Percentiles rank a stretch among this genome's conserved stretches.
phyloP scores from a whole-genome alignment of 2,888 invertebrate species.

The Lingula anatina region DNA sequence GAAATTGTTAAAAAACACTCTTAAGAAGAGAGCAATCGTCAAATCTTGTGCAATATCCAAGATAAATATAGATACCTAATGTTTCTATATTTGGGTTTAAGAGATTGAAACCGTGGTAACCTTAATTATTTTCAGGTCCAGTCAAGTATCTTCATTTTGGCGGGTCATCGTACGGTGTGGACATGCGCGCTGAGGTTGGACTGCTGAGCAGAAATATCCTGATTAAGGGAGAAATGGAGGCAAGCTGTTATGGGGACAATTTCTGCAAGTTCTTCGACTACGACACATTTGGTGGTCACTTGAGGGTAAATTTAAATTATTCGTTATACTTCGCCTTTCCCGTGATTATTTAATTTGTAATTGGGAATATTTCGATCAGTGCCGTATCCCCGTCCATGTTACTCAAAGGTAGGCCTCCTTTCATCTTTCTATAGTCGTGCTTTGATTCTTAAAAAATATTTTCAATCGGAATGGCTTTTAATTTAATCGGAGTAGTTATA shows the following conservation, averaged over 20 bases:
- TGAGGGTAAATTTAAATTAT: constrained; percentile 22
- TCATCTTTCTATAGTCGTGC: too few relatives aligned
- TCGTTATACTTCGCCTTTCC: too few relatives aligned
- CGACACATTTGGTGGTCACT: constrained; percentile 31
- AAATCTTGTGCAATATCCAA: neutral
- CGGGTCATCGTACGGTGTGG: constrained; percentile 19
- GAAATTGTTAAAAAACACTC: too few relatives aligned
- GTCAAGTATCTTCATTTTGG: constrained; percentile 7
- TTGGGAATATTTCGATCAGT: too few relatives aligned
- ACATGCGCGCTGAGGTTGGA: constrained; percentile 30
- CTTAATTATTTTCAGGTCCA: constrained; percentile 1
- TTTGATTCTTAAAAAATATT: too few relatives aligned
- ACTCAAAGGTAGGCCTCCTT: too few relatives aligned
- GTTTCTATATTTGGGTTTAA: neutral
- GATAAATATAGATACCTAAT: neutral
- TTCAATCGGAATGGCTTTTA: too few relatives aligned
- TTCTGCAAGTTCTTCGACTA: constrained; percentile 11
- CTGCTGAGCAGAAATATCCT: constrained; percentile 25
- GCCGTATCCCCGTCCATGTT: too few relatives aligned
- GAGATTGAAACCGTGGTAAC: neutral
- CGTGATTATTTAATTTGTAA: too few relatives aligned
- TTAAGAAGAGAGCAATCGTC: neutral
- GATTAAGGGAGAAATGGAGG: constrained; percentile 23
- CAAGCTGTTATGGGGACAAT: constrained; percentile 18
- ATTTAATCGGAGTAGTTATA: too few relatives aligned